Conservation (phyloP, 1,140 invertebrate species). For the Parasteatoda tepidariorum region DNA sequence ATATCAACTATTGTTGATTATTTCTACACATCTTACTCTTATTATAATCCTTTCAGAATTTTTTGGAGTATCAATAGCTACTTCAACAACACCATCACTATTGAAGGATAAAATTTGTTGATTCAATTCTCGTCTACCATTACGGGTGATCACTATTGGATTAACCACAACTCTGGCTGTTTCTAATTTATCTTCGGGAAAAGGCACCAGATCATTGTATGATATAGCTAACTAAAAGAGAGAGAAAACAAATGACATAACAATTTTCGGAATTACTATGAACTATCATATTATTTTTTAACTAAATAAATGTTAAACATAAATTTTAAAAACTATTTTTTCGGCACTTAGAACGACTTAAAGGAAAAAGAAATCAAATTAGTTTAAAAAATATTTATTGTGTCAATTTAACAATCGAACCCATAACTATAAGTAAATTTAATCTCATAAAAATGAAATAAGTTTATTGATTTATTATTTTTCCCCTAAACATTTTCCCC, state of each 20-base stretch:
- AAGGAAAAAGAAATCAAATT: no score
- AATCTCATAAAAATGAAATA: no score
- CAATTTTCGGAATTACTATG: no score
- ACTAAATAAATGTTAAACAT: not conserved
- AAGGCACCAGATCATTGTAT: conserved; percentile 65
- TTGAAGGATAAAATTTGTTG: conserved; percentile 46
- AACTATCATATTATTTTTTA: no score
- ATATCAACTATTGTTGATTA: no score
- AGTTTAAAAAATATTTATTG: no score
- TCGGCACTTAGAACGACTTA: no score
- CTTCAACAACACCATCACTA: conserved; percentile 65
- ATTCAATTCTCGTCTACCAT: conserved; percentile 55
- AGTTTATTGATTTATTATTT: no score
- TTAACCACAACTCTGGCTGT: conserved; percentile 64
- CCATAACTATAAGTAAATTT: no score
- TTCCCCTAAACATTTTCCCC: no score
- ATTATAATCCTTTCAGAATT: conserved; percentile 64
- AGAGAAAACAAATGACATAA: not conserved
- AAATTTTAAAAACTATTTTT: not conserved
- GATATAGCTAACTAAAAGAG: conserved; percentile 66
- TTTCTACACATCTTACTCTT: no score
- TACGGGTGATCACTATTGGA: conserved; percentile 58
- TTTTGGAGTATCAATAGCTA: conserved; percentile 67
- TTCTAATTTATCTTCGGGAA: conserved; percentile 64
- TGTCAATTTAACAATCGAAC: no score